Base-by-base conservation (phyloP, 2,113 vertebrate genomes). In the Calyptommatus sinebrachiatus region DNA sequence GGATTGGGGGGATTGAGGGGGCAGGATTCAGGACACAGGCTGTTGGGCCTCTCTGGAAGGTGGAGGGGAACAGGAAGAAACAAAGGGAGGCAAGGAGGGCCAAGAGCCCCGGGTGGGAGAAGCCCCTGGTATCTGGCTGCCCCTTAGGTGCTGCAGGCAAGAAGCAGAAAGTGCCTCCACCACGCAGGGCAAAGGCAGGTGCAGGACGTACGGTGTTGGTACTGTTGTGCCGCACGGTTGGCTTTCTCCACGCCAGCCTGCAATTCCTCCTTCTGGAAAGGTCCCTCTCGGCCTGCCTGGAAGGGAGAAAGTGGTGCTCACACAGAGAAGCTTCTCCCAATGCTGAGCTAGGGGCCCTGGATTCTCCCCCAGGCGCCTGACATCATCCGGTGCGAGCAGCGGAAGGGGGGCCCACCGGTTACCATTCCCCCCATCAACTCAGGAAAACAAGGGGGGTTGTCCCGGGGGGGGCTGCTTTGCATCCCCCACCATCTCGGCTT, bases 201-300 rank as follows among this genome's bases (percentile, higher is more conserved):
- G 50, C 6, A 7, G 8, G 1, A 62, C 95, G 85, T 95, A 99
- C 98, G 95, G 92, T 93, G 96, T 80, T 94, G 90, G 88, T 97
- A 98, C 41, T 94, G 92, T 21, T 94, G 95, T 9, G 98, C 96
- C 2, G 94, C 85, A 2, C 57, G 69, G 82, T 99, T 99, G 63
- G 97, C 97, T 24, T 92, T 88, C 1, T 97, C 94, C 76, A 99
- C 96, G 2, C 97, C 97, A 1, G 83, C 70, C 92, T 99, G 98
- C 35, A 99, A 79, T 90, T 99, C 98, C 10, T 99, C 98, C 88
- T 96, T 99, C 35, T 94, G 95, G 87, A 99, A 88, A 1, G 92
- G 89, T 60, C 97, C 95, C 35, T 91, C 86, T 62, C 96, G 93
- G 53, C 94, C 94, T 65, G 74, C 82, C 97, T 97, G 80, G 50